phyloP scores from a whole-genome alignment of 1,140 invertebrate genomes.

The Bombus impatiens region DNA sequence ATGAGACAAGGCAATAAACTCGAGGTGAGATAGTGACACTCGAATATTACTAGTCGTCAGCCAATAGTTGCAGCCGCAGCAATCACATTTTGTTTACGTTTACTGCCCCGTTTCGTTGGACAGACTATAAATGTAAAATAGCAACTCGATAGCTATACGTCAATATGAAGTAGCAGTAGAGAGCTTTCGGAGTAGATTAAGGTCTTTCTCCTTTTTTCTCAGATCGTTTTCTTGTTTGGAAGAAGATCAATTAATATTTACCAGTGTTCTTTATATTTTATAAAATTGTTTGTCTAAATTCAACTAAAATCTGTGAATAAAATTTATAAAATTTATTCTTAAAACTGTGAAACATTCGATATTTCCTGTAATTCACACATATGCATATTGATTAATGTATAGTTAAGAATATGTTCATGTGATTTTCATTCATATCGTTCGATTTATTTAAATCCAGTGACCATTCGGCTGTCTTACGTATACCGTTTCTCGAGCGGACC shows the following conservation, averaged over 20 bases:
- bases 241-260: not conserved
- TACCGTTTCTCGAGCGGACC: conserved; percentile 30
- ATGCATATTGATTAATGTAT: not conserved
- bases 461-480: not conserved
- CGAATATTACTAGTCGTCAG: too few relatives aligned
- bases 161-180: conserved; percentile 9
- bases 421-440: not conserved
- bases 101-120: too few relatives aligned
- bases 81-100: too few relatives aligned
- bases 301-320: not conserved
- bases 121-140: not conserved
- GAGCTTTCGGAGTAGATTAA: not conserved
- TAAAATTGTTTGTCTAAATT: not conserved
- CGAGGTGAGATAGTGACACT: too few relatives aligned
- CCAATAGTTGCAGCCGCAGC: too few relatives aligned
- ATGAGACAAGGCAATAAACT: too few relatives aligned
- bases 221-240: not conserved
- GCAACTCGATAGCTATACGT: not conserved
- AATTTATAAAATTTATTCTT: not conserved
- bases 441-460: not conserved
- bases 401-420: not conserved
- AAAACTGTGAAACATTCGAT: not conserved
- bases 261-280: too few relatives aligned
- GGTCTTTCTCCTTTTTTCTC: not conserved
- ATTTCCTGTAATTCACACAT: not conserved